Percentiles rank a stretch among this genome's conserved stretches.
These are phyloP conservation scores for Calyptomena viridis DNA, from an alignment of 2,113 vertebrate species.

Conservation along the genomic window DNA sequence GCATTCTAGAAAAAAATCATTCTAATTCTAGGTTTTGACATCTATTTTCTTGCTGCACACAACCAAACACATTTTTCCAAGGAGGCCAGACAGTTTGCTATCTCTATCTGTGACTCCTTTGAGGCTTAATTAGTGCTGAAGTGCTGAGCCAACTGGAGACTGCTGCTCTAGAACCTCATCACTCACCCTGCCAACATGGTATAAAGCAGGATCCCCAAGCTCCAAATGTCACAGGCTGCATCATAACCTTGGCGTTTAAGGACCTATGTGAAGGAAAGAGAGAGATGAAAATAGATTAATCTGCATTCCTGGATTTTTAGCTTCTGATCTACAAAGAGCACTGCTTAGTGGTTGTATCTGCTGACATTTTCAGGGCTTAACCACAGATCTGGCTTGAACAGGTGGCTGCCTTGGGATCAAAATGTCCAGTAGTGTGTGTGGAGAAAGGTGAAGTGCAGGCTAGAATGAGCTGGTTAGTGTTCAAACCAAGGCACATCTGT, in stretches of 20 bases:
- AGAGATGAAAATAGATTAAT: neutral
- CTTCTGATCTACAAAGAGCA: neutral
- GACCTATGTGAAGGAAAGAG: slow-evolving; percentile 72
- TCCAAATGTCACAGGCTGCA: slow-evolving; percentile 96
- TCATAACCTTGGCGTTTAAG: slow-evolving; percentile 94
- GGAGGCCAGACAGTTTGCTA: neutral
- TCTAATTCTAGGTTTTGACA: neutral
- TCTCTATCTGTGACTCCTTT: neutral
- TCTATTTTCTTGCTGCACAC: neutral
- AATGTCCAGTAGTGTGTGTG: neutral
- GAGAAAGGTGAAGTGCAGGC: neutral
- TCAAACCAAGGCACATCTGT: neutral
- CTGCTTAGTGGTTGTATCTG: neutral
- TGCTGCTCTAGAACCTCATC: neutral
- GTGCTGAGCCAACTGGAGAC: neutral
- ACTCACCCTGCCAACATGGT: slow-evolving; percentile 93
- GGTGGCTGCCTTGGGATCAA: neutral
- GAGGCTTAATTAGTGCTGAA: neutral
- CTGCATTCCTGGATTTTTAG: neutral
- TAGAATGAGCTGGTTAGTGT: neutral
- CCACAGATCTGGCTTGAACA: neutral
- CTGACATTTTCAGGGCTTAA: neutral
- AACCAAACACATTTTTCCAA: neutral
- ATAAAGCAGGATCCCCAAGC: slow-evolving; percentile 90
- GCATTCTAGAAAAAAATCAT: neutral